A percentile compares a stretch with the other conserved stretches of the same genome.
Conservation (phyloP, 2,113 vertebrate genomes). For the Stictonetta naevosa region DNA sequence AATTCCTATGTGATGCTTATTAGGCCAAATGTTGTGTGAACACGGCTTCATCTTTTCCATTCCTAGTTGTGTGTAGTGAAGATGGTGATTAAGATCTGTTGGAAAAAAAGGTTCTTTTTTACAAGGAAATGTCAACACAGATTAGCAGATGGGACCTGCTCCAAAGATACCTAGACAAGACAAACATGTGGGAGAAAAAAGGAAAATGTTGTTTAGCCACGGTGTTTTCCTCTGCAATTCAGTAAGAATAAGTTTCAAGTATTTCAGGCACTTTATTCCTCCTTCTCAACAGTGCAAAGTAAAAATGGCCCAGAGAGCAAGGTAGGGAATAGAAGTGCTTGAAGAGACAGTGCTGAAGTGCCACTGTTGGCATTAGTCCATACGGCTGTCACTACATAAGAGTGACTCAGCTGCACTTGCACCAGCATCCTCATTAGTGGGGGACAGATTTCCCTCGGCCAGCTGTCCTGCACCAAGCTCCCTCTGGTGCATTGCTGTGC, state of each 20-base stretch:
- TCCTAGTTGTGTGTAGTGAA: neutral
- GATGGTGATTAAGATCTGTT: neutral
- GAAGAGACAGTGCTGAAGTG: neutral
- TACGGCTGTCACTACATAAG: neutral
- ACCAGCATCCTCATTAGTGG: neutral
- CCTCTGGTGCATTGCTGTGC: neutral
- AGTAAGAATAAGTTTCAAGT: neutral
- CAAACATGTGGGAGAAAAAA: neutral
- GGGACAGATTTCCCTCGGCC: neutral
- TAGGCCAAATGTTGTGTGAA: neutral
- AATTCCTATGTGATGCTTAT: neutral
- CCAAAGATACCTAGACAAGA: neutral
- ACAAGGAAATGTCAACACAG: neutral
- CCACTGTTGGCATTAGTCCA: neutral
- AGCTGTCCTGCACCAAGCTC: neutral
- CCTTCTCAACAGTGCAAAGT: neutral
- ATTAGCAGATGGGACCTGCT: neutral
- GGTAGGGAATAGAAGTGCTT: neutral
- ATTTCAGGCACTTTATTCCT: neutral
- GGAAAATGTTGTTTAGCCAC: neutral
- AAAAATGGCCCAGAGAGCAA: neutral
- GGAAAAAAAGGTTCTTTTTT: neutral
- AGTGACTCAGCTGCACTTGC: accelerated
- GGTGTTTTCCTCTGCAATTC: neutral
- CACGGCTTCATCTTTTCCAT: neutral